Evolutionary conservation across 1,140 invertebrate genomes (phyloP).

Genomic region (Solenopsis invicta): DNA sequence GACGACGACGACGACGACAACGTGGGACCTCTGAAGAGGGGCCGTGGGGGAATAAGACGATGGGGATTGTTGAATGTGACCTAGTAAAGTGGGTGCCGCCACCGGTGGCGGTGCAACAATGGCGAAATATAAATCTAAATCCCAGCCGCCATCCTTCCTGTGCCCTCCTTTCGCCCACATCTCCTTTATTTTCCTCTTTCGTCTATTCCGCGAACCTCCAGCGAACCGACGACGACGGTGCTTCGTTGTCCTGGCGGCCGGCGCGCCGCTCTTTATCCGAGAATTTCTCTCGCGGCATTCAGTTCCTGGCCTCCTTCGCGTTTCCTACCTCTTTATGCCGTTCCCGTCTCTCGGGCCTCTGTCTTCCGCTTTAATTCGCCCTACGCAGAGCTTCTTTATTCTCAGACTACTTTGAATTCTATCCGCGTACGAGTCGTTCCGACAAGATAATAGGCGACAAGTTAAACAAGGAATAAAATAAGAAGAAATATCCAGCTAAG

Average conservation of each 20-base stretch:
- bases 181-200: constrained; percentile 67
- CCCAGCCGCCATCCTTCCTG: constrained; percentile 72
- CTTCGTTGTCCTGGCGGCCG: constrained; percentile 6
- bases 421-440: constrained; percentile 49
- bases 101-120: constrained; percentile 72
- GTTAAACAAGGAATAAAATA: constrained; percentile 51
- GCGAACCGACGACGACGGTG: not conserved
- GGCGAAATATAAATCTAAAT: constrained; percentile 81
- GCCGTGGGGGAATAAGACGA: constrained; percentile 53
- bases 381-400: constrained; percentile 43
- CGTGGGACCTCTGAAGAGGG: constrained; percentile 46
- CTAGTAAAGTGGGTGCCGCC: constrained; percentile 60
- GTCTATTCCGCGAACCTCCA: constrained; percentile 38
- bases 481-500: constrained; percentile 8
- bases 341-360: not conserved
- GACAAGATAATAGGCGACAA: constrained; percentile 47
- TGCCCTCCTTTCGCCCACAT: constrained; percentile 34
- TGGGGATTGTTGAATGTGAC: constrained; percentile 66
- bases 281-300: constrained; percentile 43
- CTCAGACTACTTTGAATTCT: constrained; percentile 48
- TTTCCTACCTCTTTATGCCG: constrained; percentile 48
- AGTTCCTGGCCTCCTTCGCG: constrained; percentile 31
- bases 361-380: constrained; percentile 63
- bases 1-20: constrained; percentile 64
- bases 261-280: constrained; percentile 32